Conservation (phyloP, 1,140 invertebrate genomes). For the Araneus ventricosus region DNA sequence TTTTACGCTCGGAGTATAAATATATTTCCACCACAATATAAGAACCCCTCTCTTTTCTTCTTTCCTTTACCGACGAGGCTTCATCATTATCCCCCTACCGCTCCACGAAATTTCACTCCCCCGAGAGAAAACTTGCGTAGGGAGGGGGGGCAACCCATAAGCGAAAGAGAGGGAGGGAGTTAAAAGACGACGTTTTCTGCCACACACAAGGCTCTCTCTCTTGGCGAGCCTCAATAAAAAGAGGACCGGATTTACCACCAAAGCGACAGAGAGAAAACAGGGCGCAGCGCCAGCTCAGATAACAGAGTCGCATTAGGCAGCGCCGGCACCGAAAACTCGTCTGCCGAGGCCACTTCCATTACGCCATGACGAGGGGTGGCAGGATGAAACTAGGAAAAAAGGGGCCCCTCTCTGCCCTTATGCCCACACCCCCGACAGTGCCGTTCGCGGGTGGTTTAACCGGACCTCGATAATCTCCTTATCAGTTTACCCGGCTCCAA, state of each 20-base stretch:
- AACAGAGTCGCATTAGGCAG: slow-evolving; percentile 66
- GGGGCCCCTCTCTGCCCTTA: not conserved
- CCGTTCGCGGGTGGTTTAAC: slow-evolving; percentile 16
- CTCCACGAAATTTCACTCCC: slow-evolving; percentile 29
- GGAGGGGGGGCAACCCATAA: not conserved
- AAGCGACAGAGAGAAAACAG: slow-evolving; percentile 43
- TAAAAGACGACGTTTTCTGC: slow-evolving; percentile 39
- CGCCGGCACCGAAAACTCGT: slow-evolving; percentile 62
- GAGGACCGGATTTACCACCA: slow-evolving; percentile 50
- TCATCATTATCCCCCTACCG: not conserved
- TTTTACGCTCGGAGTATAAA: not conserved
- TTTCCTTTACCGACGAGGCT: not conserved
- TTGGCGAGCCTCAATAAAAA: slow-evolving; percentile 55
- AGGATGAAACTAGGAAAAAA: slow-evolving; percentile 18
- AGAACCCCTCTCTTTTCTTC: not conserved
- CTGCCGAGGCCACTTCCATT: slow-evolving; percentile 63
- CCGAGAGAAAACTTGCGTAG: slow-evolving; percentile 32
- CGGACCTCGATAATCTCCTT: slow-evolving; percentile 71
- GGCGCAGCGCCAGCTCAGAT: slow-evolving; percentile 68
- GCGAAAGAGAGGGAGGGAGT: not conserved
- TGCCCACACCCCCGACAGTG: slow-evolving; percentile 42
- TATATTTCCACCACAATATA: slow-evolving; percentile 14
- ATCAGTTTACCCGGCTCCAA: slow-evolving; percentile 67
- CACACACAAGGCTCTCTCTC: slow-evolving; percentile 12
- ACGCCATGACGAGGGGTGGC: slow-evolving; percentile 26